Evolutionary conservation across 2,888 invertebrate genomes (phyloP).

Genomic region (Neelides folsomi): DNA sequence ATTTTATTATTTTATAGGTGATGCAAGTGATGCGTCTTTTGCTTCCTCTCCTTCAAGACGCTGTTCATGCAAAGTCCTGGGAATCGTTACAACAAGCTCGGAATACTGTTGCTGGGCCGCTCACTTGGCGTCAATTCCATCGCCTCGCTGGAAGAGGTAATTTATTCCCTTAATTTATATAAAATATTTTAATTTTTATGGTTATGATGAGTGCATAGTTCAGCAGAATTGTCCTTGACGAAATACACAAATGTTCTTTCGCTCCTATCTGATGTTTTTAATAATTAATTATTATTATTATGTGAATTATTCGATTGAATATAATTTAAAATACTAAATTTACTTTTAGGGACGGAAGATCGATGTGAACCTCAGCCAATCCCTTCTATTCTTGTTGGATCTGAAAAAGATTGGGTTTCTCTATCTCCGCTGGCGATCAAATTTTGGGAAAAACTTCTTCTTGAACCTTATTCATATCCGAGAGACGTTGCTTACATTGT

Average conservation of each 20-base stretch:
- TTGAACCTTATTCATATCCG: conserved; percentile 91
- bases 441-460: conserved; percentile 91
- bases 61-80: conserved; percentile 91
- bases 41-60: conserved; percentile 85
- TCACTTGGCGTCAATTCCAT: conserved; percentile 98
- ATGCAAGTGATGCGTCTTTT: conserved; percentile 78
- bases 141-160: conserved; percentile 73
- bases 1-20: conserved; percentile 51
- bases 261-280: neutral
- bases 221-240: neutral
- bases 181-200: conserved; percentile 5
- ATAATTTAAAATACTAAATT: no score
- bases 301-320: no score
- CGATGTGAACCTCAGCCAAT: conserved; percentile 95
- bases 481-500: conserved; percentile 91
- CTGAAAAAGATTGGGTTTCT: conserved; percentile 88
- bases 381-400: conserved; percentile 82
- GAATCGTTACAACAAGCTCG: conserved; percentile 52
- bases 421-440: conserved; percentile 86
- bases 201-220: conserved; percentile 7
- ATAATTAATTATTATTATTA: no score
- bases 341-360: conserved; percentile 60
- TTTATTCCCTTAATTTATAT: conserved; percentile 5
- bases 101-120: conserved; percentile 80
- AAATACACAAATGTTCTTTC: neutral